Conservation (phyloP, 2,888 invertebrate genomes). For the Parthenolecanium corni region DNA sequence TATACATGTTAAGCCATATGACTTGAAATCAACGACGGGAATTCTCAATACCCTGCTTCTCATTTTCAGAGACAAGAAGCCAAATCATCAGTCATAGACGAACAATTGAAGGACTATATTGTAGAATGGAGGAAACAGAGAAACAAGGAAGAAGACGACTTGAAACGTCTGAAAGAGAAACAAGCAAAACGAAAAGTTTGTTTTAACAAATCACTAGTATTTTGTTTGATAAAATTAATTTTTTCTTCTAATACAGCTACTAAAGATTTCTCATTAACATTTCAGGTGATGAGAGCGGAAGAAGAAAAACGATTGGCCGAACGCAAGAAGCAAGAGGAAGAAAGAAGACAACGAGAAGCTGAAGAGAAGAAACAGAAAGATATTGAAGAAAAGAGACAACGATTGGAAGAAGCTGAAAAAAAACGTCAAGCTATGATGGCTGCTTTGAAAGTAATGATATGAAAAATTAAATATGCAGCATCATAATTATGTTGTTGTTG, state of each 20-base stretch:
- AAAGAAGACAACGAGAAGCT: slow-evolving; percentile 80
- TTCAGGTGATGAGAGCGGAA: slow-evolving; percentile 72
- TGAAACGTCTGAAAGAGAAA: slow-evolving; percentile 92
- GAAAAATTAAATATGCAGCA: no score
- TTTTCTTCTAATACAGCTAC: neutral
- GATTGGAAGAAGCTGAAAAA: slow-evolving; percentile 89
- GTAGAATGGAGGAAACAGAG: slow-evolving; percentile 95
- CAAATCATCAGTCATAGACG: slow-evolving; percentile 90
- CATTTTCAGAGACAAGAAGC: slow-evolving; percentile 71
- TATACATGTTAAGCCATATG: no score
- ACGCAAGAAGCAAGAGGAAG: slow-evolving; percentile 90
- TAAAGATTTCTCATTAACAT: neutral
- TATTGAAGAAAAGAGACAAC: slow-evolving; percentile 85
- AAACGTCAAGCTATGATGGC: slow-evolving; percentile 90
- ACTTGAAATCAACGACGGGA: no score
- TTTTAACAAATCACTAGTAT: neutral
- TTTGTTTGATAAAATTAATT: neutral
- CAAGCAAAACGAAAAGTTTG: slow-evolving; percentile 83
- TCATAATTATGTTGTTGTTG: no score
- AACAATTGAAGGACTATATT: slow-evolving; percentile 91
- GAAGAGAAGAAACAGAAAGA: slow-evolving; percentile 93
- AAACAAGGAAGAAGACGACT: slow-evolving; percentile 91
- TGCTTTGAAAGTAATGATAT: slow-evolving; percentile 66
- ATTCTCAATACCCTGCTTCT: neutral
- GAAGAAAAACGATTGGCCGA: slow-evolving; percentile 93